Evolutionary conservation across 2,113 vertebrate genomes (phyloP), one percentile per base, ranked within the genome.

Genomic region (Beaufortia kweichowensis): DNA sequence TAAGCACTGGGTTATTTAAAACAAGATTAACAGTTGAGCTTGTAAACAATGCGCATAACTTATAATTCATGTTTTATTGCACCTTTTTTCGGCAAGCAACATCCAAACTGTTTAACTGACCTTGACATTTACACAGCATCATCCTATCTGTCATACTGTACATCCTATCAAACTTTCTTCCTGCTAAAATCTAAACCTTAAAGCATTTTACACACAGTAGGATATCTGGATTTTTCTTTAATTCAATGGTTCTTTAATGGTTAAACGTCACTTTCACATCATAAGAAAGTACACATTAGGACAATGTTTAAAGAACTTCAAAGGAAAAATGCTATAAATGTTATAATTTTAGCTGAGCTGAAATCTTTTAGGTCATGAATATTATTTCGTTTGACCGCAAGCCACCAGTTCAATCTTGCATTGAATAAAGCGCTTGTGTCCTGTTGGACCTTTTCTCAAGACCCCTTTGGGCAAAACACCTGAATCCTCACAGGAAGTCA

Each of bases 391-490:
- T 57, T 19, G 21, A 17, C 67, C 15, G 50, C 48, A 56, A 35
- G n/a, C 50, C 67, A 70, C 66, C 46, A 55, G 46, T 17, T 39
- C 35, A 39, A 39, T 39, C 3, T 10, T 10, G 17, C 11, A 11
- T 8, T 19, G 14, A n/a, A 15, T n/a, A 50, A 50, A 21, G 17
- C 15, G 29, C 50, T 70, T 0, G 6, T 39, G 48, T n/a, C 50
- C 67, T 3, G 26, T 31, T 68, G 17, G 12, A 68, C 11, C 21
- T 39, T 56, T 68, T 29, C 26, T 5, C 35, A 14, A 70, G 21
- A 56, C 50, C 50, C 29, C 67, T 70, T 35, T 56, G 50, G 67
- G 50, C 50, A 0, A 56, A 39, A 70, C 67, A 70, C 50, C 50
- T 70, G 67, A 70, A 57, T 70, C 50, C 17, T 29, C 31, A 39